These are phyloP conservation scores for Butastur rufipennis DNA, from an alignment of 2,113 vertebrate genomes.

Conservation along the genomic window DNA sequence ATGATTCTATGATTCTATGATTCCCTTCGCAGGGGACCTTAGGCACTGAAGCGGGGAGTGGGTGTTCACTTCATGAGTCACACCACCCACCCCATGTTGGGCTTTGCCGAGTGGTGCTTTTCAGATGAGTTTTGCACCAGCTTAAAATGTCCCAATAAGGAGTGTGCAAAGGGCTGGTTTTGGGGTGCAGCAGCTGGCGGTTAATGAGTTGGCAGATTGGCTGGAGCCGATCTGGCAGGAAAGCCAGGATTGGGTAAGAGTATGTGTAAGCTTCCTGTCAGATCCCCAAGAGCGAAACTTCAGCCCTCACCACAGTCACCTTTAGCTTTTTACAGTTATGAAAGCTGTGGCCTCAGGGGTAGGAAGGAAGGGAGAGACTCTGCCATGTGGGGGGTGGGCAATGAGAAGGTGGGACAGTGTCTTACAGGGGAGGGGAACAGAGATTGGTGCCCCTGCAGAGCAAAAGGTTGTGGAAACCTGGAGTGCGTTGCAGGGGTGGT, in stretches of 20 bases:
- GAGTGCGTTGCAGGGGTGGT: fast-evolving
- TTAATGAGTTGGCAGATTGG: conserved; percentile 62
- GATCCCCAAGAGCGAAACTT: conserved; percentile 19
- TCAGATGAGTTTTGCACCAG: not conserved
- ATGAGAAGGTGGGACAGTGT: not conserved
- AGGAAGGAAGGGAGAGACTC: not conserved
- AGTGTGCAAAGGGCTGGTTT: not conserved
- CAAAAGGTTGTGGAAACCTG: not conserved
- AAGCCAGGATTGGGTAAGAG: conserved; percentile 70
- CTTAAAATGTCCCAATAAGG: conserved; percentile 30
- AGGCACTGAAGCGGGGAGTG: not conserved
- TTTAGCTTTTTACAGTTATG: conserved; percentile 31
- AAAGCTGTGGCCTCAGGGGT: not conserved
- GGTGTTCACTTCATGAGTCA: not conserved
- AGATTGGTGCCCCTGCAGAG: not conserved
- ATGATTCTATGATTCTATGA: not conserved
- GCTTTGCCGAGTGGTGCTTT: not conserved
- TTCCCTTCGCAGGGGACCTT: not conserved
- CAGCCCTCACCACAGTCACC: conserved; percentile 56
- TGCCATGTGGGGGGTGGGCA: not conserved
- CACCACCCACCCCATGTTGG: not conserved
- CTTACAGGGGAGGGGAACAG: not conserved
- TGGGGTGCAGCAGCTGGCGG: conserved; percentile 39
- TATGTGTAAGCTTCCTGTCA: conserved; percentile 71
- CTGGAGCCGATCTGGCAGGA: conserved; percentile 42